These are phyloP conservation scores for Trachelus iudaicus DNA, from an alignment of 2,888 invertebrate species.

Conservation along the genomic window DNA sequence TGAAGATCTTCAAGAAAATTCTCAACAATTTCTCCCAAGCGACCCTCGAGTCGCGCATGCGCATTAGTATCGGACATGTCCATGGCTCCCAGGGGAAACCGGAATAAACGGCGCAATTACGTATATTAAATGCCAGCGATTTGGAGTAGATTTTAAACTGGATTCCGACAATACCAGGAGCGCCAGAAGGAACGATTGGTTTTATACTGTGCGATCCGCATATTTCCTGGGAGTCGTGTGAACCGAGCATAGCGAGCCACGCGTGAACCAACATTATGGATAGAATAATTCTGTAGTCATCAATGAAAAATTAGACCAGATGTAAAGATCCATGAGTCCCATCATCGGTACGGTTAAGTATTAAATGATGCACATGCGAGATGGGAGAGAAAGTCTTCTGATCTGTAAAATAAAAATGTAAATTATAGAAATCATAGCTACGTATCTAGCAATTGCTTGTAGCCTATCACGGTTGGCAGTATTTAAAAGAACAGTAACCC, in stretches of 20 bases:
- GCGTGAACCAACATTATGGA: background rate
- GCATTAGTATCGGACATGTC: conserved; percentile 14
- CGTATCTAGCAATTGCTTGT: background rate
- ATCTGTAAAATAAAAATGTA: background rate
- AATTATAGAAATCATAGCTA: background rate
- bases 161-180: conserved; percentile 33
- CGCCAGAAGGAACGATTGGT: background rate
- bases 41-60: background rate
- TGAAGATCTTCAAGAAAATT: background rate
- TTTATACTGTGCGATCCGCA: background rate
- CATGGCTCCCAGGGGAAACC: conserved; percentile 6
- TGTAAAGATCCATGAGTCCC: background rate
- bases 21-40: background rate
- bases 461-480: background rate
- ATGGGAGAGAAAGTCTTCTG: background rate
- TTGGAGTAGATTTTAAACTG: conserved; percentile 37
- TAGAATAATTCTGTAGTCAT: background rate
- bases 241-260: background rate
- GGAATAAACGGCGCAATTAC: conserved; percentile 37
- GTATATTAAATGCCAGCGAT: conserved; percentile 37
- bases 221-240: background rate
- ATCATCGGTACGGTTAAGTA: background rate
- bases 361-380: background rate
- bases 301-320: background rate
- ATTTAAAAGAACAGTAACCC: conserved; percentile 1